Conservation (phyloP, 2,888 invertebrate species). For the Linnaemya tessellans region DNA sequence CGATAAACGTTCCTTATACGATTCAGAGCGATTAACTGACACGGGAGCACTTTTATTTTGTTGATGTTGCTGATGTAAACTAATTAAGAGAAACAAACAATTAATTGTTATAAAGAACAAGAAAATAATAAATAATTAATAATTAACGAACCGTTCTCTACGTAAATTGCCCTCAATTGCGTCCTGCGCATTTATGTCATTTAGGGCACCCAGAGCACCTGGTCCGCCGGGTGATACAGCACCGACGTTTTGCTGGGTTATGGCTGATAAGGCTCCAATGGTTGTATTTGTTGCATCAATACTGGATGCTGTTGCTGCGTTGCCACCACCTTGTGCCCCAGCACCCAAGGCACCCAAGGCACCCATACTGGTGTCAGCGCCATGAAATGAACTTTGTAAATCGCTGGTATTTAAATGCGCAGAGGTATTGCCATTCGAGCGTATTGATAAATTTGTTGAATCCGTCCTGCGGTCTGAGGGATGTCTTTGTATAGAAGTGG, state of each 20-base stretch:
- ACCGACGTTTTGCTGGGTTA: slow-evolving; percentile 70
- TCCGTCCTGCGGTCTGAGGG: slow-evolving; percentile 83
- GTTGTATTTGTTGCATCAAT: slow-evolving; percentile 36
- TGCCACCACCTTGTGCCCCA: slow-evolving; percentile 53
- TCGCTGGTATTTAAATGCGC: slow-evolving; percentile 74
- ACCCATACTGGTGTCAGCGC: slow-evolving; percentile 70
- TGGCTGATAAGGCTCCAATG: slow-evolving; percentile 62
- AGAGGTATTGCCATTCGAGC: slow-evolving; percentile 80
- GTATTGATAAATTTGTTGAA: slow-evolving; percentile 79
- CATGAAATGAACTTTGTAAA: slow-evolving; percentile 77
- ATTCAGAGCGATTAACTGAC: slow-evolving; percentile 87
- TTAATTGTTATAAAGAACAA: not conserved
- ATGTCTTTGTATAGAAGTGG: slow-evolving; percentile 82
- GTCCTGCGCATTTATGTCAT: slow-evolving; percentile 80
- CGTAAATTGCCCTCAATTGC: slow-evolving; percentile 78
- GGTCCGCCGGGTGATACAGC: slow-evolving; percentile 62
- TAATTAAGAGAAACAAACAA: slow-evolving; percentile 49
- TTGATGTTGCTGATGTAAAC: slow-evolving; percentile 78
- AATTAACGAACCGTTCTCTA: slow-evolving; percentile 77
- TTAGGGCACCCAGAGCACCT: slow-evolving; percentile 57
- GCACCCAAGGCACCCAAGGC: slow-evolving; percentile 55
- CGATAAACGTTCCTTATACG: slow-evolving; percentile 88
- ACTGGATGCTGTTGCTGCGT: slow-evolving; percentile 50
- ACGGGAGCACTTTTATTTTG: slow-evolving; percentile 83
- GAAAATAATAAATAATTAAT: not conserved